These are phyloP conservation scores for Crioceris asparagi DNA, from an alignment of 2,888 invertebrate species.

Conservation along the genomic window DNA sequence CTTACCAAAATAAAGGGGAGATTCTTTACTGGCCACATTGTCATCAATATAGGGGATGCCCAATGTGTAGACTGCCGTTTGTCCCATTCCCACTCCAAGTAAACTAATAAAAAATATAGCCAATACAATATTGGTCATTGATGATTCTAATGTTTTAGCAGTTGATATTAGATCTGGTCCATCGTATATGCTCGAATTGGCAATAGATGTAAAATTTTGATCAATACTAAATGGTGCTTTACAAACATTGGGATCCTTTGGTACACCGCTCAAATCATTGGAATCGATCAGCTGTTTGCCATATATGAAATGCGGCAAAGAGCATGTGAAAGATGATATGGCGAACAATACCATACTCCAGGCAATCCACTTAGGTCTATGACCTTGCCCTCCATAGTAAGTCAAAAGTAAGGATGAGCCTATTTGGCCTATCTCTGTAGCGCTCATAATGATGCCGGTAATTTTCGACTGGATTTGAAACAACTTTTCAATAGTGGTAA, in stretches of 20 bases:
- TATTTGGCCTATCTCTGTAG: slow-evolving; percentile 88
- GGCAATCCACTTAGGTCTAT: slow-evolving; percentile 88
- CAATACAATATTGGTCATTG: slow-evolving; percentile 70
- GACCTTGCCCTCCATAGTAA: slow-evolving; percentile 84
- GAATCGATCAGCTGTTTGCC: slow-evolving; percentile 59
- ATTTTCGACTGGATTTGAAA: slow-evolving; percentile 88
- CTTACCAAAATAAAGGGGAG: slow-evolving; percentile 84
- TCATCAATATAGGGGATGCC: slow-evolving; percentile 92
- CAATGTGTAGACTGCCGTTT: slow-evolving; percentile 84
- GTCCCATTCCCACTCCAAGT: slow-evolving; percentile 82
- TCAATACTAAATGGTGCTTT: slow-evolving; percentile 17
- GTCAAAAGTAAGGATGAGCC: slow-evolving; percentile 79
- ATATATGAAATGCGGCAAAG: slow-evolving; percentile 78
- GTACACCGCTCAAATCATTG: slow-evolving; percentile 38
- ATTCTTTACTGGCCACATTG: slow-evolving; percentile 84
- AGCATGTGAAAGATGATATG: slow-evolving; percentile 74
- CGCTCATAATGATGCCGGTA: slow-evolving; percentile 79
- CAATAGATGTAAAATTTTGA: slow-evolving; percentile 10
- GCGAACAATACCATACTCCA: slow-evolving; percentile 86
- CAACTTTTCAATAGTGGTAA: slow-evolving; percentile 86
- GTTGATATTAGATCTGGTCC: slow-evolving; percentile 44
- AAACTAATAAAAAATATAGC: slow-evolving; percentile 82
- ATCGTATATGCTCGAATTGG: slow-evolving; percentile 2
- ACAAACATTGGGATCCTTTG: slow-evolving; percentile 38
- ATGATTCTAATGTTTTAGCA: slow-evolving; percentile 59